Evolutionary conservation across 2,888 invertebrate species (phyloP).

Genomic region (Pristionchus maxplancki): DNA sequence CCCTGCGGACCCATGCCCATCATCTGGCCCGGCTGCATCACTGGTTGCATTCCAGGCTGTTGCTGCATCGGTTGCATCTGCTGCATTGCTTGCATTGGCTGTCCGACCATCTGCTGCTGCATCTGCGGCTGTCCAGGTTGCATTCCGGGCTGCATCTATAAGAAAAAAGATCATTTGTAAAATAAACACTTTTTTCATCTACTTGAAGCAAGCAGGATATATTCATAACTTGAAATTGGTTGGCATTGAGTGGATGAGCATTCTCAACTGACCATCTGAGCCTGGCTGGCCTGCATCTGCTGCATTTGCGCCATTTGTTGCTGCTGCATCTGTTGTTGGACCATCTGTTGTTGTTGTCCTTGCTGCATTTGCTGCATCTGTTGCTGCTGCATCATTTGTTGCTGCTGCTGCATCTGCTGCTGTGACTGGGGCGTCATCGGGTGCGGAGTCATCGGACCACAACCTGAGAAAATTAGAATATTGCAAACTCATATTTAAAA

Average conservation of each 20-base stretch:
- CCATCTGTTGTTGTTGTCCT: slow-evolving; percentile 7
- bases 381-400: neutral
- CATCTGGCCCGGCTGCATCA: slow-evolving; percentile 5
- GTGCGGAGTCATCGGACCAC: neutral
- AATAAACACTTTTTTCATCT: too few species aligned
- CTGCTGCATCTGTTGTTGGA: slow-evolving; percentile 41
- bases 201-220: too few species aligned
- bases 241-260: too few species aligned
- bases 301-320: slow-evolving; percentile 39
- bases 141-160: neutral
- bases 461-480: neutral
- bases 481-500: too few species aligned
- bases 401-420: slow-evolving; percentile 9
- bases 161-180: too few species aligned
- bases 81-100: slow-evolving; percentile 8
- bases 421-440: slow-evolving; percentile 25
- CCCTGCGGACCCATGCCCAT: slow-evolving; percentile 11
- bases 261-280: neutral
- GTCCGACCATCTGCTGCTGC: neutral
- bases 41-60: neutral
- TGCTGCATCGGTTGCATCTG: neutral
- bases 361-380: neutral
- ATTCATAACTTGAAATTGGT: too few species aligned
- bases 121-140: neutral
- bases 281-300: neutral